Base-by-base conservation (phyloP, 1,140 invertebrate genomes). In the Odontomachus brunneus region DNA sequence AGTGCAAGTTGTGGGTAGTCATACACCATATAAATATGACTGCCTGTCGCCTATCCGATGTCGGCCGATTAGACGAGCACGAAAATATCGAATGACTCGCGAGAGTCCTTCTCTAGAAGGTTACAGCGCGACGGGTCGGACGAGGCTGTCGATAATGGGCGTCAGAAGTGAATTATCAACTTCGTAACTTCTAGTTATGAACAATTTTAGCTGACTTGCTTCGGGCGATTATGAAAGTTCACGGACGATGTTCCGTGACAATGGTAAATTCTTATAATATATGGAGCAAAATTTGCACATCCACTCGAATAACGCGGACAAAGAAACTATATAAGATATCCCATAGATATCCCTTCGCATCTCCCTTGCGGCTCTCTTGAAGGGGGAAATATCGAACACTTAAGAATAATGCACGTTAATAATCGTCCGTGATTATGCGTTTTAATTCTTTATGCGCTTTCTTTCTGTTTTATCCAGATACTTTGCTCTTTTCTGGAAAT, bases 1-100 rank as follows among this genome's bases (percentile, higher is more conserved):
- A 88, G 65, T 72, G 69, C 24, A 87, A 87, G 83, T 84, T 55
- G 71, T 87, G n/a, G 48, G 53, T 51, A 44, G 69, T 60, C 26
- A n/a, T 26, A 66, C 24, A 44, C 51, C 51, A 59, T 59, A 57
- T 57, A 80, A 57, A 66, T 65, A 53, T 76, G 51, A 76, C 29
- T 53, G 44, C 38, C 24, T 29, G 74, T 67, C 15, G 33, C 65
- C 49, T 69, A 48, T 59, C 38, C 33, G 33, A 59, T 80, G 71
- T 66, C 51, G 26, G 17, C 15, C 26, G 60, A 66, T 66, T 76
- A 66, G 74, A 76, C n/a, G 44, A 44, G 60, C 26, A 66, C 53
- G 62, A 66, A 76, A 76, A 76, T 51, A 76, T 66, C 29, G 7
- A 3, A 44, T 80, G 44, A 29, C 24, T 63, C 24, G 57, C 72